Conservation (phyloP, 2,888 invertebrate genomes). For the Sarcophaga caerulescens region DNA sequence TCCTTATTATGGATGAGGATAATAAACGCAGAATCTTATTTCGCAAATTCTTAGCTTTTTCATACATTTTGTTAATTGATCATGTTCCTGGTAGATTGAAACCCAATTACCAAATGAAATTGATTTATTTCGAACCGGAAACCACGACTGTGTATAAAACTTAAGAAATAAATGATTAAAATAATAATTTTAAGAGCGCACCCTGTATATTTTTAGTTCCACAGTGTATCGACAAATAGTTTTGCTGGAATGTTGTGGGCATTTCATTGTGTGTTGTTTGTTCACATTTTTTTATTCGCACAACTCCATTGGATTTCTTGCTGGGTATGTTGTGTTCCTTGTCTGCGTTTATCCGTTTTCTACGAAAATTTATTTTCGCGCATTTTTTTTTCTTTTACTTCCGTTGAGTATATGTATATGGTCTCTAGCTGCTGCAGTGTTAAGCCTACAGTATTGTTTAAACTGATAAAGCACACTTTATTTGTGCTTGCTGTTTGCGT, state of each 20-base stretch:
- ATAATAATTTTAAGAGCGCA: neutral
- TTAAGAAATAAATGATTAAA: no score
- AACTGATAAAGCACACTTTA: neutral
- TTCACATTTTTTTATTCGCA: conserved; percentile 28
- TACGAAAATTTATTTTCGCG: conserved; percentile 74
- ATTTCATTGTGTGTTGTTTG: conserved; percentile 22
- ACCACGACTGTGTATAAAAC: no score
- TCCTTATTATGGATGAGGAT: no score
- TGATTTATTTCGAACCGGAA: no score
- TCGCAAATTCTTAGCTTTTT: no score
- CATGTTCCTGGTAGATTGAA: no score
- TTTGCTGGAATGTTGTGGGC: conserved; percentile 40
- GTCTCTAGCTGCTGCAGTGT: neutral
- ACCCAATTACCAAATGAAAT: no score
- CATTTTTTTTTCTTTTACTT: conserved; percentile 72
- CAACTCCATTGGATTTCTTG: conserved; percentile 4
- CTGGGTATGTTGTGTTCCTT: conserved; percentile 34
- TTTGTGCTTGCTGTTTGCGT: neutral
- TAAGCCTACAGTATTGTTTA: neutral
- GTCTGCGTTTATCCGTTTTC: conserved; percentile 73
- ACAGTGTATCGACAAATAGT: conserved; percentile 32
- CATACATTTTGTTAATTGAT: no score
- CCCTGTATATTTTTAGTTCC: neutral
- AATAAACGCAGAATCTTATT: no score
- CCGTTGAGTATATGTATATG: conserved; percentile 64